Evolutionary conservation across 2,888 invertebrate species (phyloP), one percentile per base, ranked within the genome.

Genomic region (Watsonalla binaria): DNA sequence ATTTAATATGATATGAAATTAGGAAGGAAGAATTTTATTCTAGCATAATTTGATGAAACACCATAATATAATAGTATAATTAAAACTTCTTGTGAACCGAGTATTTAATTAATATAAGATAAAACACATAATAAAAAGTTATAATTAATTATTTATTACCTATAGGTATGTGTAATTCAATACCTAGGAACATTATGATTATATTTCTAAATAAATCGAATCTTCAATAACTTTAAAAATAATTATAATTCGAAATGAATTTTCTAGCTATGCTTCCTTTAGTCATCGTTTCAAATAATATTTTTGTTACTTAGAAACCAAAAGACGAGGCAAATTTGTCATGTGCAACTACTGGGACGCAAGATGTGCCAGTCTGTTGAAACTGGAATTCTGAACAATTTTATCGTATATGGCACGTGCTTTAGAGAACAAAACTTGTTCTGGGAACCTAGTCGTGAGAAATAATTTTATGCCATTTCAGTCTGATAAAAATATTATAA

Each of bases 1-100:
- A 90, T 84, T 81, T 86, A 88, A 82, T 90, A 89, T 85, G 76
- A 87, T 87, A 90, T 88, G 85, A 87, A 86, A 84, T 84, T 90
- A 91, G 90, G 82, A 79, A 80, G 86, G 74, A 87, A 83, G 88
- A 90, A 86, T 84, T 87, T 88, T 90, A 90, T 86, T 86, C 79
- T 90, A 90, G 90, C 85, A 87, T 90, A 89, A 90, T 90, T 90
- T 82, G 84, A 90, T 76, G 83, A 84, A 87, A 90, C 90, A 90
- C 89, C 90, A 90, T 82, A 82, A 81, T 80, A 84, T 85, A 83
- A 86, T 89, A 89, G 84, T 70, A 75, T 84, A 84, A 82, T 85
- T 24, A 69, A 77, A 80, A 81, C 74, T 77, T 84, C 82, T 80
- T 82, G 84, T 80, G 73, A 84, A 78, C 78, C 81, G 75, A 82